Evolutionary conservation across 2,888 invertebrate species (phyloP).

Genomic region (Luffia ferchaultella): DNA sequence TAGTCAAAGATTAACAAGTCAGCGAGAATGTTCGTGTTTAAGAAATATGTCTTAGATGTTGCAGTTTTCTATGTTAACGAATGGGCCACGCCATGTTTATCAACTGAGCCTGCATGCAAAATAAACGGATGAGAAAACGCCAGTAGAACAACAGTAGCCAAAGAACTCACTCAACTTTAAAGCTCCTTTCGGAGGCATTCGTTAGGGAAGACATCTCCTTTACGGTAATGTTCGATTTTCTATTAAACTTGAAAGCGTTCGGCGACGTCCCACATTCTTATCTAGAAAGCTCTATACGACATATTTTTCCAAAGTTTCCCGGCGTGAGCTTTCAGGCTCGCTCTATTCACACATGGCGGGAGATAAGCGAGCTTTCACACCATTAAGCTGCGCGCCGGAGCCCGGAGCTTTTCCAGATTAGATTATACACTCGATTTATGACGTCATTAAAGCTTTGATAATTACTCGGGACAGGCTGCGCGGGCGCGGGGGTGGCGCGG

Average conservation of each 20-base stretch:
- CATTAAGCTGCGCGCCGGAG: constrained; percentile 64
- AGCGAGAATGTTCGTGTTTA: too few relatives aligned
- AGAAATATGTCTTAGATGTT: too few relatives aligned
- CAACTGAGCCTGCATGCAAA: too few relatives aligned
- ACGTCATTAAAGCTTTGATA: constrained; percentile 69
- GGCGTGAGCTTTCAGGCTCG: constrained; percentile 62
- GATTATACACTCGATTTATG: constrained; percentile 69
- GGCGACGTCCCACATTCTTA: constrained; percentile 65
- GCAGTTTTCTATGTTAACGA: too few relatives aligned
- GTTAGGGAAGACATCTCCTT: constrained; percentile 63
- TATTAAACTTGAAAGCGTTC: constrained; percentile 65
- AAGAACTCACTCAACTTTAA: not conserved
- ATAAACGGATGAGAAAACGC: not conserved
- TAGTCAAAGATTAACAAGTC: too few relatives aligned
- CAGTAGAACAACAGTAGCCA: not conserved
- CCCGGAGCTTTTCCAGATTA: constrained; percentile 68
- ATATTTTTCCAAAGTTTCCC: constrained; percentile 68
- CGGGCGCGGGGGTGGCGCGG: constrained; percentile 43
- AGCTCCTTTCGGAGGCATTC: constrained; percentile 45
- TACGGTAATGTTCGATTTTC: constrained; percentile 67
- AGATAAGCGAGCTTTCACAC: constrained; percentile 68
- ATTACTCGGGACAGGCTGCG: constrained; percentile 68
- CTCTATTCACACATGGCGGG: constrained; percentile 67
- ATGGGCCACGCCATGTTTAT: too few relatives aligned
- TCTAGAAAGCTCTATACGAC: constrained; percentile 63